Conservation (phyloP, 2,797 vertebrate genomes). For the Alcedo quadribrachys region DNA sequence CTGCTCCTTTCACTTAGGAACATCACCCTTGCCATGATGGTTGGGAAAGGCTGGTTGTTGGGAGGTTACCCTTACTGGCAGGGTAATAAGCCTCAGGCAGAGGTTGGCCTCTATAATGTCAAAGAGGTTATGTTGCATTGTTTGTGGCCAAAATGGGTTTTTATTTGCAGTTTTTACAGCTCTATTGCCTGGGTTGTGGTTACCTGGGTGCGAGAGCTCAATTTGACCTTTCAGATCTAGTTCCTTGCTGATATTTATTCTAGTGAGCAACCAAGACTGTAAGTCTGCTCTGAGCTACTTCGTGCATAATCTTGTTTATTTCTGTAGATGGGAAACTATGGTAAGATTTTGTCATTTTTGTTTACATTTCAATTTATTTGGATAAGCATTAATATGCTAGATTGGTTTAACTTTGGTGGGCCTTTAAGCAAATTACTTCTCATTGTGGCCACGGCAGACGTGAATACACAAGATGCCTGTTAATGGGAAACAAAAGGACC, state of each 20-base stretch:
- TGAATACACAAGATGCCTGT: not conserved
- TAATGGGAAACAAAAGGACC: not conserved
- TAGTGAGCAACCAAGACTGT: not conserved
- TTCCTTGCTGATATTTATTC: not conserved
- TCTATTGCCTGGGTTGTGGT: not conserved
- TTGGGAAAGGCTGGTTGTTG: fast-evolving
- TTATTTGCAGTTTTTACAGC: not conserved
- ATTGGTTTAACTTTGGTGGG: not conserved
- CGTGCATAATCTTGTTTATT: not conserved
- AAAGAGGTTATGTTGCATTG: not conserved
- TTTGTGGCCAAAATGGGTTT: not conserved
- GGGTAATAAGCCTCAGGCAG: not conserved
- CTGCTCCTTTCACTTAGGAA: not conserved
- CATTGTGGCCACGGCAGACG: not conserved
- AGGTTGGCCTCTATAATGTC: not conserved
- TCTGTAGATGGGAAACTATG: not conserved
- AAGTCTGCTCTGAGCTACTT: not conserved
- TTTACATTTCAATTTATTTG: not conserved
- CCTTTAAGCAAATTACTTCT: not conserved
- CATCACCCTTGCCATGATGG: not conserved
- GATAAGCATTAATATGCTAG: not conserved
- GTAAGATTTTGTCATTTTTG: not conserved
- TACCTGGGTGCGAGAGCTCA: not conserved
- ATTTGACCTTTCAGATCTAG: not conserved
- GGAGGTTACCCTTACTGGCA: not conserved